Conservation (phyloP, 2,797 vertebrate genomes). For the Labroides dimidiatus region DNA sequence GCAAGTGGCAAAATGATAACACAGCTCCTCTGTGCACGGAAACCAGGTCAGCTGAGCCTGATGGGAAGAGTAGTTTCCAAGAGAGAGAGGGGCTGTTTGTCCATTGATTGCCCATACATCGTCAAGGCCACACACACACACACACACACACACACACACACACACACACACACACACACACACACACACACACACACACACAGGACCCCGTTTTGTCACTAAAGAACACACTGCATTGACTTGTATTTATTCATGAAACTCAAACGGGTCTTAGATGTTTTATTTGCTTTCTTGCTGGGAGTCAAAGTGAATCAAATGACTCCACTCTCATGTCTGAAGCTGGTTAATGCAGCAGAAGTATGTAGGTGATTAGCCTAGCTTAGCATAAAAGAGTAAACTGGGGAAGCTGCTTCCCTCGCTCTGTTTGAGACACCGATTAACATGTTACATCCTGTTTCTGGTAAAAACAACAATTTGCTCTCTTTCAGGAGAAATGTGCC, state of each 20-base stretch:
- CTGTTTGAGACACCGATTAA: not conserved
- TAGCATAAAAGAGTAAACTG: constrained; percentile 6
- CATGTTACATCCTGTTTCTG: not conserved
- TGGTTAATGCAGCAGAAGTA: not conserved
- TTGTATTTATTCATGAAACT: constrained; percentile 8
- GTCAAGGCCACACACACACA: constrained; percentile 14
- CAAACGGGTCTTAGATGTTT: constrained; percentile 20
- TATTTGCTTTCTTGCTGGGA: not conserved
- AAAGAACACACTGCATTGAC: not conserved
- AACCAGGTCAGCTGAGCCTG: constrained; percentile 75
- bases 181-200: constrained; percentile 20
- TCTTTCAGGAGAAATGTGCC: constrained; percentile 6
- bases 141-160: constrained; percentile 9
- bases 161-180: constrained; percentile 7
- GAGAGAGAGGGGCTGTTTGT: constrained; percentile 41
- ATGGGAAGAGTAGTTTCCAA: constrained; percentile 67
- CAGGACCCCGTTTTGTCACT: constrained; percentile 1
- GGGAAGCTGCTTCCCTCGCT: not conserved
- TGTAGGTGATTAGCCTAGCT: constrained; percentile 14
- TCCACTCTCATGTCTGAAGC: not conserved
- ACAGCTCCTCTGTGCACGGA: constrained; percentile 52
- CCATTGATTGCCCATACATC: constrained; percentile 28
- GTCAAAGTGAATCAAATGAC: constrained; percentile 1
- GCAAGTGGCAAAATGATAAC: constrained; percentile 52
- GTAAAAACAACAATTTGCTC: constrained; percentile 18